A percentile compares a stretch with the other conserved stretches of the same genome.
Evolutionary conservation across 2,797 vertebrate genomes (phyloP).

Genomic region (Lagocephalus sceleratus): DNA sequence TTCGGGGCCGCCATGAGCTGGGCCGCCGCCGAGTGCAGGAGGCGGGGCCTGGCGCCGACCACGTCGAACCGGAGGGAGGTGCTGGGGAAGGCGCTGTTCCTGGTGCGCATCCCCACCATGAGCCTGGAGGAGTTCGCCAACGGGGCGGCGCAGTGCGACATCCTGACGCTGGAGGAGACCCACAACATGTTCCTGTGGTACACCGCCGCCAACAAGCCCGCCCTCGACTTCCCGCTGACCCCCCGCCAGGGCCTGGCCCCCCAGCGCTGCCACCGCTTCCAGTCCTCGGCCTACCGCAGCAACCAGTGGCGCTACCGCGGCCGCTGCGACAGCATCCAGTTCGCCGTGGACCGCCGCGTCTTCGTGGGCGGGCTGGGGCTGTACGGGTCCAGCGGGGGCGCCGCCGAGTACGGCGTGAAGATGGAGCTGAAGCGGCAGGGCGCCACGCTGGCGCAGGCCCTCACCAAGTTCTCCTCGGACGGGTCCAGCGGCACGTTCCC

Average conservation of each 20-base stretch:
- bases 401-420: slow-evolving; percentile 88
- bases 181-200: slow-evolving; percentile 97
- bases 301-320: slow-evolving; percentile 98
- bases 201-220: slow-evolving; percentile 91
- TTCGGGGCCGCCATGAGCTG: slow-evolving; percentile 90
- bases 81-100: slow-evolving; percentile 86
- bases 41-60: slow-evolving; percentile 79
- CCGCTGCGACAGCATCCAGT: slow-evolving; percentile 98
- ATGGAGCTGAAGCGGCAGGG: slow-evolving; percentile 96
- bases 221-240: slow-evolving; percentile 83
- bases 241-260: slow-evolving; percentile 83
- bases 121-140: slow-evolving; percentile 95
- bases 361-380: slow-evolving; percentile 92
- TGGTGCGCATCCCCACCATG: slow-evolving; percentile 92
- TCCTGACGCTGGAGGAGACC: slow-evolving; percentile 94
- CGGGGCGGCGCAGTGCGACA: slow-evolving; percentile 89
- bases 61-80: slow-evolving; percentile 83
- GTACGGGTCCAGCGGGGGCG: slow-evolving; percentile 92
- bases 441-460: slow-evolving; percentile 83
- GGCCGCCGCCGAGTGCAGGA: slow-evolving; percentile 90
- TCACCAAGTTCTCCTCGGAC: slow-evolving; percentile 89
- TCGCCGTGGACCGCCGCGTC: slow-evolving; percentile 90
- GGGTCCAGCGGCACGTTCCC: slow-evolving; percentile 92
- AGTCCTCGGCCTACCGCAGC: slow-evolving; percentile 93
- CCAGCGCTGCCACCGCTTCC: slow-evolving; percentile 91